These are phyloP conservation scores for Syndactyla subalaris DNA, from an alignment of 2,797 vertebrate genomes.

Conservation along the genomic window DNA sequence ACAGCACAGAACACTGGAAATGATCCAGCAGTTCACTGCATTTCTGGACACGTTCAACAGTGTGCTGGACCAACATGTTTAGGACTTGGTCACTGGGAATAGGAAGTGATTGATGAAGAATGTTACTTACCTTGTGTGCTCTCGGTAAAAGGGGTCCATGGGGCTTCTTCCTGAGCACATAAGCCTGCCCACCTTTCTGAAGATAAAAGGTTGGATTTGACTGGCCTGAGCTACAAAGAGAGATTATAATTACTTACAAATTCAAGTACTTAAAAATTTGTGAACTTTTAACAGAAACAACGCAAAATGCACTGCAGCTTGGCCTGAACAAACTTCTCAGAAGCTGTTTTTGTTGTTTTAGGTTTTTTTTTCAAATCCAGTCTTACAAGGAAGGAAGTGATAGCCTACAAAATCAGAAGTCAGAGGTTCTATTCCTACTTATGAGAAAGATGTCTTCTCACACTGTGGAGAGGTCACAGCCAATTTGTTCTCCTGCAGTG, in stretches of 20 bases:
- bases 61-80: rapidly evolving
- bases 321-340: not conserved
- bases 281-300: not conserved
- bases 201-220: conserved; percentile 94
- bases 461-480: not conserved
- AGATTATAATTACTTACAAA: not conserved
- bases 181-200: conserved; percentile 78
- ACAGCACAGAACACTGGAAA: not conserved
- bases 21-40: not conserved
- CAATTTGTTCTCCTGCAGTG: not conserved
- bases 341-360: not conserved
- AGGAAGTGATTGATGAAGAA: not conserved
- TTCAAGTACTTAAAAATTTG: not conserved
- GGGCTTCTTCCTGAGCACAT: conserved; percentile 93
- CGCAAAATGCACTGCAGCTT: not conserved
- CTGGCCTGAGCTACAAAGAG: conserved; percentile 83
- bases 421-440: not conserved
- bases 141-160: conserved; percentile 87
- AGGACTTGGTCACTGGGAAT: not conserved
- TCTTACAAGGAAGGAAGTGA: not conserved
- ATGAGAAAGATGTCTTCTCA: not conserved
- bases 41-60: not conserved
- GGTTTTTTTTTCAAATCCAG: not conserved
- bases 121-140: conserved; percentile 84
- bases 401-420: not conserved